Evolutionary conservation across 2,888 invertebrate species (phyloP), one percentile per base, ranked within the genome.

Genomic region (Chloroclysta siterata): DNA sequence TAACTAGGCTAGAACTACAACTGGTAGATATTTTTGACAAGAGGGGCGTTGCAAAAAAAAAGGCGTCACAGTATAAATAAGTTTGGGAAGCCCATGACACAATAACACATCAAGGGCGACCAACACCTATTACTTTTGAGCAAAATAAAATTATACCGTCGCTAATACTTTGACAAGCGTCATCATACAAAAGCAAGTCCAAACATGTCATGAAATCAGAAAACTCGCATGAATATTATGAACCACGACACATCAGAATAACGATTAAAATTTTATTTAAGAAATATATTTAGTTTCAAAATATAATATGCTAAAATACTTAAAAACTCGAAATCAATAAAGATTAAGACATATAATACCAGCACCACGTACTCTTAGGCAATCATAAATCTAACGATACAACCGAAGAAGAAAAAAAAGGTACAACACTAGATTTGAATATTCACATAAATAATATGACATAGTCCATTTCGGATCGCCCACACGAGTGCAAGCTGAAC

Each of bases 291-390:
- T 22, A 53, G 10, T 42, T 44, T n/a, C 50, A 1, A 22, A 44
- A 50, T 10, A 39, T 55, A 50, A 52, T 60, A 55, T 55, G 54
- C 51, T 33, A 28, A 17, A 60, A 47, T 63, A 50, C 51, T 55
- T 51, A 33, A 56, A 60, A 47, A 64, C 52, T 47, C 56, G 47
- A 61, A 53, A 62, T 47, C 56, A 62, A 67, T 53, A 68, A 68
- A 65, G 52, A 52, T 60, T 54, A 61, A 60, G 57, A 15, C 56
- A 60, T 60, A 60, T 56, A 61, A 53, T 54, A 53, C 47, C 28
- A 22, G 28, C 15, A 33, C 44, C n/a, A 47, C 44, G 52, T 53
- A 57, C 15, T 41, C 42, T 53, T 50, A 55, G 17, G 22, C 48
- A 48, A 41, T n/a, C 46, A 53, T 63, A 63, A 63, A 63, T 63